phyloP scores from a whole-genome alignment of 2,113 vertebrate genomes.

The Siniperca chuatsi region DNA sequence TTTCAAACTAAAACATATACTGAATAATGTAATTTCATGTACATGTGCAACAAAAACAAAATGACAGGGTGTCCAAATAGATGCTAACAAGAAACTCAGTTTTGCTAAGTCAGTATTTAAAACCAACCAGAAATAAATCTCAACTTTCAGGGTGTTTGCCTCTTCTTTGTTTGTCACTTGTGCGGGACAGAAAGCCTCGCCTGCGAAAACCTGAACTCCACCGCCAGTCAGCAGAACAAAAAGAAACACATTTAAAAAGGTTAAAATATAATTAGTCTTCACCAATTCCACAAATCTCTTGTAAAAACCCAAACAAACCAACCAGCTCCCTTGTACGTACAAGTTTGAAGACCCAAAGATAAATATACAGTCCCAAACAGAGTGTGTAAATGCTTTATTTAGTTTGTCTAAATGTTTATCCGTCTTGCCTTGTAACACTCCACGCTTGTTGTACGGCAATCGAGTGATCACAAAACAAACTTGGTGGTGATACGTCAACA shows the following conservation, averaged over 20 bases:
- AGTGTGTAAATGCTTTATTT: constrained; percentile 76
- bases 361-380: constrained; percentile 71
- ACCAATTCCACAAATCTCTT: constrained; percentile 66
- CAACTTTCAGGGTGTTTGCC: not conserved
- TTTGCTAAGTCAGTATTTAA: constrained; percentile 13
- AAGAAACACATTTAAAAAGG: constrained; percentile 77
- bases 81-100: constrained; percentile 50
- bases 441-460: constrained; percentile 72
- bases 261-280: constrained; percentile 74
- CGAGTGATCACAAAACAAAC: constrained; percentile 76
- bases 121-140: not conserved
- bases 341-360: constrained; percentile 68
- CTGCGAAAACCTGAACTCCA: constrained; percentile 27
- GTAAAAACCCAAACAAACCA: constrained; percentile 76
- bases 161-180: constrained; percentile 53
- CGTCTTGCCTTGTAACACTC: constrained; percentile 72
- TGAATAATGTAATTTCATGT: constrained; percentile 73
- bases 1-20: constrained; percentile 73
- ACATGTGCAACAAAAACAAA: constrained; percentile 70
- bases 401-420: constrained; percentile 86
- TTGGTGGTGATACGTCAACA: constrained; percentile 66
- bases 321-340: constrained; percentile 61
- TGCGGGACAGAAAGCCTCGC: constrained; percentile 44
- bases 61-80: constrained; percentile 61
- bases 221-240: constrained; percentile 56